Evolutionary conservation across 2,797 vertebrate species (phyloP), one percentile per base, ranked within the genome.

Genomic region (Pseudocheirus occidentalis): DNA sequence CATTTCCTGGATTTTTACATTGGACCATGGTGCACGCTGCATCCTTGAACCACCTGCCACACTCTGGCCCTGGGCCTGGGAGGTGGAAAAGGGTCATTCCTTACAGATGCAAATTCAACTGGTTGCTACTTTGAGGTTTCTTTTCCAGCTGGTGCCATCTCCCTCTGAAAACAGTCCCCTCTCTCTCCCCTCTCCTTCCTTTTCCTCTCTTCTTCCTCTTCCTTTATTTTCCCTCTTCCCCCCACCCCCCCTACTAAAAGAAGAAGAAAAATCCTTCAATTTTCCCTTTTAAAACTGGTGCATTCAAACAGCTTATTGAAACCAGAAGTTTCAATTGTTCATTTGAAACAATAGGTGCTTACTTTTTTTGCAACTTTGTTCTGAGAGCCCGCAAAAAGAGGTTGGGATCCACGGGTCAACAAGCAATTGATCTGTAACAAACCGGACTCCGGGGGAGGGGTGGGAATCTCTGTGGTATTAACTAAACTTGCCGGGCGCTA

Each of bases 141-240:
- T 97, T 98, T 97, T 95, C 92, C 31, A 24, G 95, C 95, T 95
- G 98, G 97, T 98, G 98, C 98, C 98, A 98, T 98, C 97, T 97
- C 96, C 97, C 96, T 93, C 59, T 93, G 90, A n/a, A 56, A 93
- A 96, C 95, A 53, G 94, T 91, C 96, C 90, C 90, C 96, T 81
- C 91, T 14, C 91, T 16, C 54, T 31, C 29, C 91, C 91, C 6
- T 11, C 10, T 50, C 91, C 34, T 46, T 56, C 91, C n/a, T 31
- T 50, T 40, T n/a, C 91, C 89, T 53, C 46, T 14, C 52, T 53
- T 40, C 29, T 18, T 29, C 87, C 59, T 73, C 62, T 21, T 66
- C 62, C 58, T 59, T 31, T 59, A 31, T 59, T 92, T 89, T 58
- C 55, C 90, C 53, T 92, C 56, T 55, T 4, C 62, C 57, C 40